A percentile compares a stretch with the other conserved stretches of the same genome.
Evolutionary conservation across 2,113 vertebrate genomes (phyloP).

Genomic region (Physeter macrocephalus): DNA sequence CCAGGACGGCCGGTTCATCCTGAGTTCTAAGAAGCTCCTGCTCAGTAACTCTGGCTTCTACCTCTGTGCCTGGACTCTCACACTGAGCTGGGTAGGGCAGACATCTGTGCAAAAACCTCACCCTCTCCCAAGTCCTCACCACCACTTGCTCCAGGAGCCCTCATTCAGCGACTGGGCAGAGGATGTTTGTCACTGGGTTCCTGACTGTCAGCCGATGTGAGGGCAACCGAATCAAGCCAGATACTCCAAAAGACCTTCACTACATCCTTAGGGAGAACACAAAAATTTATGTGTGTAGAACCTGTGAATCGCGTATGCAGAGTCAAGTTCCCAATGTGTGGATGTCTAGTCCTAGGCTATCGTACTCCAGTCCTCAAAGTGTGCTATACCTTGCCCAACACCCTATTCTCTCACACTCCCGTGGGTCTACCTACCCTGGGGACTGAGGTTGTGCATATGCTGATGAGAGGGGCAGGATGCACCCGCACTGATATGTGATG

Average conservation of each 20-base stretch:
- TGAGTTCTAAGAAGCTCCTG: conserved; percentile 11
- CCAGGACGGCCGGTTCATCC: not conserved
- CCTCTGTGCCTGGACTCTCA: conserved; percentile 70
- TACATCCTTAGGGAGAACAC: not conserved
- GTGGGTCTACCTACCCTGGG: rapidly evolving
- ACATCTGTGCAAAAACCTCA: conserved; percentile 63
- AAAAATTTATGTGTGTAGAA: not conserved
- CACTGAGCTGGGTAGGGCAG: conserved; percentile 13
- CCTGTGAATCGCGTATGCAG: rapidly evolving
- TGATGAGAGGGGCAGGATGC: not conserved
- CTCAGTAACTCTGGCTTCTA: conserved; percentile 36
- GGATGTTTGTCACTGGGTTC: not conserved
- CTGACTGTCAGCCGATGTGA: not conserved
- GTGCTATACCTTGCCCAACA: not conserved
- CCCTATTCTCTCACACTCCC: not conserved
- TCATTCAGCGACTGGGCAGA: not conserved
- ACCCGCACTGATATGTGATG: not conserved
- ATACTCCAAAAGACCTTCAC: not conserved
- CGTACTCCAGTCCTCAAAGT: not conserved
- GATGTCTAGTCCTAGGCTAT: not conserved
- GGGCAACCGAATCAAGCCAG: not conserved
- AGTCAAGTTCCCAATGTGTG: rapidly evolving
- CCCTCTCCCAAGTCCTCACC: not conserved
- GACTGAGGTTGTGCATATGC: rapidly evolving
- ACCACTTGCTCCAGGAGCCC: not conserved